Evolutionary conservation across 2,797 vertebrate species (phyloP).

Genomic region (Apogon talboti): DNA sequence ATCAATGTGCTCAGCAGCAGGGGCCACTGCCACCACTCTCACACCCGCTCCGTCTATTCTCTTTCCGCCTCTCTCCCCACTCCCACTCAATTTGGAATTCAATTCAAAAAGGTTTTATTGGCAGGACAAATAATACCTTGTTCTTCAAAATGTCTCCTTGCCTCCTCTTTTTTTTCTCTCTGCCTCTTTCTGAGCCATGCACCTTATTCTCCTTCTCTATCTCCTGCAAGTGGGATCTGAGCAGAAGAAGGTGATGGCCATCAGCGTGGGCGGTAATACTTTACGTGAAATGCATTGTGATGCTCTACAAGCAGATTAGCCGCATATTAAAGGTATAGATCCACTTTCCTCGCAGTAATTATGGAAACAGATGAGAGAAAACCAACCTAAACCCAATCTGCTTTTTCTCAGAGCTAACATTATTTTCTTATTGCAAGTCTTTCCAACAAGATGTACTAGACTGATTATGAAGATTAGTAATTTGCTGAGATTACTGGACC

Average conservation of each 20-base stretch:
- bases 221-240: constrained; percentile 43
- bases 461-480: too few relatives aligned
- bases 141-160: constrained; percentile 61
- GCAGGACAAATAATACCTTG: constrained; percentile 69
- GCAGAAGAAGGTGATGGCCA: constrained; percentile 40
- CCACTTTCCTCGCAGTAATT: constrained; percentile 27
- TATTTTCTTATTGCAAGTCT: too few relatives aligned
- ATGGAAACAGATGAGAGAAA: constrained; percentile 6
- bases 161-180: constrained; percentile 23
- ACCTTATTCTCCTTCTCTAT: constrained; percentile 36
- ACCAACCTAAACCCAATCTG: not conserved
- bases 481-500: too few relatives aligned
- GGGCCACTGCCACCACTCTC: constrained; percentile 63
- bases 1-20: constrained; percentile 78
- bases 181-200: constrained; percentile 19
- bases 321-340: constrained; percentile 39
- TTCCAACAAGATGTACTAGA: too few relatives aligned
- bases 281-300: constrained; percentile 39
- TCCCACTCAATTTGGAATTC: constrained; percentile 68
- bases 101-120: constrained; percentile 67
- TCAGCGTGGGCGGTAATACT: constrained; percentile 40
- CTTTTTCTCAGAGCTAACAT: too few relatives aligned
- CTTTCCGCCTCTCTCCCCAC: constrained; percentile 56
- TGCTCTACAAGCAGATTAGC: constrained; percentile 47
- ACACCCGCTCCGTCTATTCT: constrained; percentile 50